Evolutionary conservation across 2,888 invertebrate species (phyloP), one percentile per base, ranked within the genome.

Genomic region (Geophilus truncorum): DNA sequence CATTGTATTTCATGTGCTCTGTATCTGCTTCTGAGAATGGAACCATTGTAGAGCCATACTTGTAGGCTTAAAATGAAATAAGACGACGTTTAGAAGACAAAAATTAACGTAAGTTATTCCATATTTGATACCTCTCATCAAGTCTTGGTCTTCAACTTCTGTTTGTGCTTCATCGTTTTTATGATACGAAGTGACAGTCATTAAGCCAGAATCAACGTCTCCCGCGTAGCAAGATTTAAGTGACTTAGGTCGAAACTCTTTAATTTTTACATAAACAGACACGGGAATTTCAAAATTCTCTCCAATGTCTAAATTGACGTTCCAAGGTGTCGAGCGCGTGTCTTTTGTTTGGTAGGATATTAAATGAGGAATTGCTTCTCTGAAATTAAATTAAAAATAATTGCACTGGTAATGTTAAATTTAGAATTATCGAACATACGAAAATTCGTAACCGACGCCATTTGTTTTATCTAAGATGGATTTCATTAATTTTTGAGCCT

Each of bases 41-140:
- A 28, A 92, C 90, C 28, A 91, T 86, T 82, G 89, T 89, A 83
- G 90, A 90, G 0, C 92, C 92, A 86, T 91, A 92, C 77, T 88
- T 86, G 84, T 88, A 90, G 23, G 87, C 88, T n/a, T 88, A 12
- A 7, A 32, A 77, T 28, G 10, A 77, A 28, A 70, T n/a, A 12
- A 25, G 3, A 57, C 7, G 5, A 57, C 12, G 5, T 57, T 57
- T 7, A 15, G 2, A 70, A n/a, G 15, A 70, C 21, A n/a, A 10
- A 70, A 70, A 28, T 23, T 9, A 2, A 2, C 15, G 15, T 3
- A 18, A 28, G 70, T n/a, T 25, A 70, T 5, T 70, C 0, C 1
- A 7, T n/a, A n/a, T n/a, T n/a, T n/a, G n/a, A 80, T 82, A 88
- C 90, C 90, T 83, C 89, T 88, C n/a, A 90, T 89, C 75, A 90